Base-by-base conservation (phyloP, 1,140 invertebrate genomes). In the Drosophila navojoa region DNA sequence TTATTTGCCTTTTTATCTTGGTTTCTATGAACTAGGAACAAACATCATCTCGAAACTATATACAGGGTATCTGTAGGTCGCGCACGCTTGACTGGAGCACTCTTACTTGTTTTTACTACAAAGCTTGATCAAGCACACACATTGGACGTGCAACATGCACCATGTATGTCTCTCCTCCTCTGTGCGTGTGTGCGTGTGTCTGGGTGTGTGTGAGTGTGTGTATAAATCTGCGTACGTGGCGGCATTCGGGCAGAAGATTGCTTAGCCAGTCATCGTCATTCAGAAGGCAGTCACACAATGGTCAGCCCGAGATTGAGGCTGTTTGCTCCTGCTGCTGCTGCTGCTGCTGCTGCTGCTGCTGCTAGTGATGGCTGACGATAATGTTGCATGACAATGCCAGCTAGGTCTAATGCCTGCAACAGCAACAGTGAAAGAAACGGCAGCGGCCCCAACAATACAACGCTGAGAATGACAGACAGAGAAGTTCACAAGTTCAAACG, bases 401-500 rank as follows among this genome's bases (percentile, higher is more conserved):
- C 40, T 25, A 9, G 57, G 29, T 19, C 27, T 57, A 27, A 10
- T 32, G 58, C 64, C 54, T 6, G 11, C 44, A 54, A 11, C 40
- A 19, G 32, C 45, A 35, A 19, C 58, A 55, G 32, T 11, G 40
- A 44, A 44, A 47, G 15, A 22, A 49, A 22, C 47, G 11, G 47
- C 49, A 53, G 11, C 29, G 35, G 35, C 57, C 19, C 27, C 15
- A 75, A 71, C 67, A 77, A 77, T 76, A 77, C 76, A 66, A 64
- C 62, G 50, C 77, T 76, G 78, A 38, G 73, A 81, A 58, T 79
- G 77, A 81, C 77, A 76, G 77, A 76, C 63, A 32, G 60, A 42
- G 47, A 55, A 79, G 78, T 81, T 81, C 78, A 81, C 59, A 79
- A 79, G 78, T 76, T 79, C 78, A 80, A 80, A 50, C 57, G 70